Percentiles rank a stretch among this genome's conserved stretches.
Conservation (phyloP, 2,113 vertebrate species). For the Oophaga pumilio region DNA sequence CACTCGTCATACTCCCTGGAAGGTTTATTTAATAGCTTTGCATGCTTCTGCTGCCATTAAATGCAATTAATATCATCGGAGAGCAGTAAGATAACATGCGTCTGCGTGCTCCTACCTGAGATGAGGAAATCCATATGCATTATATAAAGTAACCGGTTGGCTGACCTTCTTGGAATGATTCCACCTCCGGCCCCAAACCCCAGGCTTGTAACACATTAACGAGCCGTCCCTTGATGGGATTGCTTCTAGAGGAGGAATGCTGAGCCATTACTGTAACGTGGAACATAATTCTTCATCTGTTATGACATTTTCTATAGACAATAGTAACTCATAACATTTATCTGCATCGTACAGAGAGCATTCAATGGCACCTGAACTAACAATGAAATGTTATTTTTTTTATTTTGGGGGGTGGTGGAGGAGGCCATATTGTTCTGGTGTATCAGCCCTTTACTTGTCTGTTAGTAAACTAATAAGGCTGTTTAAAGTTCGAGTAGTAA, state of each 20-base stretch:
- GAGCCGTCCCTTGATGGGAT: background rate
- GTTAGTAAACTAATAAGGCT: too few relatives aligned
- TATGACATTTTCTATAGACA: background rate
- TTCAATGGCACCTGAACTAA: background rate
- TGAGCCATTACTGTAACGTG: background rate
- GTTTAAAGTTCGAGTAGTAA: too few relatives aligned
- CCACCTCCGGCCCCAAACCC: background rate
- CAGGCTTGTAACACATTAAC: constrained; percentile 13
- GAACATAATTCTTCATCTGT: background rate
- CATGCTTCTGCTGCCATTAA: background rate
- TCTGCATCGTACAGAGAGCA: background rate
- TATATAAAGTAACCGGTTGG: background rate
- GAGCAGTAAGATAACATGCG: background rate
- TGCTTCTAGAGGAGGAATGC: background rate
- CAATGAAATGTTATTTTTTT: background rate
- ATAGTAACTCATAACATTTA: background rate
- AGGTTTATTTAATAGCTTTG: background rate
- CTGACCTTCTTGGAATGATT: background rate
- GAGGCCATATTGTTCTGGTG: background rate
- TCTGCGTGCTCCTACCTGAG: background rate
- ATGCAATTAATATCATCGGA: background rate
- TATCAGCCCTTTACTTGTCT: background rate
- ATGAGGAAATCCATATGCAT: background rate
- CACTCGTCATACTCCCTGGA: background rate
- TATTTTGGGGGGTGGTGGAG: background rate